These are phyloP conservation scores for Scaptomyza pallida DNA, from an alignment of 1,140 invertebrate genomes.

Conservation along the genomic window DNA sequence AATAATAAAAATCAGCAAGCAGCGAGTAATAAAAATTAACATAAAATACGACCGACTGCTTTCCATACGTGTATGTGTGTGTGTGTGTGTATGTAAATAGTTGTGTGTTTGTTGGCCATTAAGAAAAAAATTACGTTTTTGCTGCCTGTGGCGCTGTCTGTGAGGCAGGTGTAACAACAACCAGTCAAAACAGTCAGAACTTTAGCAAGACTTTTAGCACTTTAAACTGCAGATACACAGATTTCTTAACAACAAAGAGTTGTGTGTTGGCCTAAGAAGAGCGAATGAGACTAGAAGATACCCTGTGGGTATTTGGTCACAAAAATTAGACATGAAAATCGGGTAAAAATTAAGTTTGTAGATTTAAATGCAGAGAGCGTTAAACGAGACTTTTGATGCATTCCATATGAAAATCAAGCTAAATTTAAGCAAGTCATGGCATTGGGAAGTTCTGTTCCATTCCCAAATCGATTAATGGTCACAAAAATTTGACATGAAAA, in stretches of 20 bases:
- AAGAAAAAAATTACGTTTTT: constrained; percentile 29
- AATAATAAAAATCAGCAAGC: constrained; percentile 50
- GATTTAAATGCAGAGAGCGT: too few relatives aligned
- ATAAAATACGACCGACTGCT: constrained; percentile 33
- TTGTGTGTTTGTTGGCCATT: constrained; percentile 28
- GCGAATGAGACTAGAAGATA: background rate
- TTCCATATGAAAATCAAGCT: too few relatives aligned
- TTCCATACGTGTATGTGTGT: background rate
- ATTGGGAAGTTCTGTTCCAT: too few relatives aligned
- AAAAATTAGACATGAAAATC: too few relatives aligned
- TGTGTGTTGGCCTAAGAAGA: background rate
- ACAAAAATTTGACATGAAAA: too few relatives aligned
- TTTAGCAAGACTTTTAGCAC: background rate
- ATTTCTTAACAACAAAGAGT: background rate
- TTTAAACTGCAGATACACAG: background rate
- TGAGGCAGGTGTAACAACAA: constrained; percentile 40
- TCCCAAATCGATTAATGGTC: too few relatives aligned
- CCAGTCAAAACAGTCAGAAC: constrained; percentile 12
- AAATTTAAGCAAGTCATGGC: too few relatives aligned
- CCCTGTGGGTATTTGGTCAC: too few relatives aligned
- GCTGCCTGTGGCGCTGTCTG: constrained; percentile 19
- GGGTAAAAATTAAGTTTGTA: too few relatives aligned
- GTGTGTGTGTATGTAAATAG: background rate
- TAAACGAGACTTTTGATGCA: too few relatives aligned
- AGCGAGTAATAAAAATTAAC: constrained; percentile 52